Conservation (phyloP, 2,797 vertebrate species). For the Cyprinella venusta region DNA sequence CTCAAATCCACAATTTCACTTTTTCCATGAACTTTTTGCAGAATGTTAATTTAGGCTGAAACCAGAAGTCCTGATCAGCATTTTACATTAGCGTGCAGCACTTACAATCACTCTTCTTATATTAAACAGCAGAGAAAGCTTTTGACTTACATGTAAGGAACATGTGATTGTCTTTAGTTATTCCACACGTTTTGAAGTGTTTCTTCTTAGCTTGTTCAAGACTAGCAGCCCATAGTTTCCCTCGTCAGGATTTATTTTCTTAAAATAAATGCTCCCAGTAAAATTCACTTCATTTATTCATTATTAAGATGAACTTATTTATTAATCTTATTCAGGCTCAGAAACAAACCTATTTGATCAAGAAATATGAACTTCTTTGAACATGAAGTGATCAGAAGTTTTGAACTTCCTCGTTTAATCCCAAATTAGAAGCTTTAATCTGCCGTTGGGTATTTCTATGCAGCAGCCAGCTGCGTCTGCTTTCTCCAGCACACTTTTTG, state of each 20-base stretch:
- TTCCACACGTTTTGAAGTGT: no score
- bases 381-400: not conserved
- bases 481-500: not conserved
- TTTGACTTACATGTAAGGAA: no score
- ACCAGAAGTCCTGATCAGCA: conserved; percentile 29
- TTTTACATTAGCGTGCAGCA: no score
- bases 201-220: no score
- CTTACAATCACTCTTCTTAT: no score
- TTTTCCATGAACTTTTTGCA: conserved; percentile 15
- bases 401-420: not conserved
- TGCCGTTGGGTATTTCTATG: not conserved
- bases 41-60: conserved; percentile 19
- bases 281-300: not conserved
- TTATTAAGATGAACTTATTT: no score
- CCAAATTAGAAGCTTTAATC: not conserved
- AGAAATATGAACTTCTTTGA: not conserved
- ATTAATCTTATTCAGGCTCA: not conserved
- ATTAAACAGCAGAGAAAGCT: no score
- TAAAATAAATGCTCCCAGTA: not conserved
- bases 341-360: conserved; percentile 12
- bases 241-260: no score
- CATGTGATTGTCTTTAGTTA: no score
- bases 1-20: conserved; percentile 28
- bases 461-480: not conserved
- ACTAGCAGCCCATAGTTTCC: no score